Evolutionary conservation across 1,140 invertebrate species (phyloP).

Genomic region (Orussus abietinus): DNA sequence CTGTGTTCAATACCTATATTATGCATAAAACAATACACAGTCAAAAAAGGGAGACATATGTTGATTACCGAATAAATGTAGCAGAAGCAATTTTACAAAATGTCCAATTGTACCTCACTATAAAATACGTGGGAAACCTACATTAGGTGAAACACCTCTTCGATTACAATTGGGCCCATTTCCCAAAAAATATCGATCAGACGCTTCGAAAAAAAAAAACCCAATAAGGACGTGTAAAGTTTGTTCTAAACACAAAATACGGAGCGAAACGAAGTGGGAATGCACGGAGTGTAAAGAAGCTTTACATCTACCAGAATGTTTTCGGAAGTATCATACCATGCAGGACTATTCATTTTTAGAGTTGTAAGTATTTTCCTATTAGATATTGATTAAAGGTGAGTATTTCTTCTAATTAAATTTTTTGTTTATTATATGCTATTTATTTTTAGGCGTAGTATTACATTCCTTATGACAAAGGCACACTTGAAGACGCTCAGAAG

Average conservation of each 20-base stretch:
- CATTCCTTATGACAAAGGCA: slow-evolving; percentile 1
- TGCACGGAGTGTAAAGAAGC: slow-evolving; percentile 6
- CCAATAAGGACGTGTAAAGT: slow-evolving; percentile 6
- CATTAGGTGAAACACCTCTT: too few relatives aligned
- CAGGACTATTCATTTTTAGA: slow-evolving; percentile 9
- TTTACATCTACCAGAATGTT: slow-evolving; percentile 10
- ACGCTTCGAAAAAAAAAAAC: slow-evolving; percentile 4
- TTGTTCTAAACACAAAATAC: slow-evolving; percentile 5
- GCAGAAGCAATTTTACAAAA: too few relatives aligned
- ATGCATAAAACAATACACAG: slow-evolving; percentile 1
- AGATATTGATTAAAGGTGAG: slow-evolving; percentile 8
- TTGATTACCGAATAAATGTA: too few relatives aligned
- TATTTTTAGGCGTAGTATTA: slow-evolving; percentile 11
- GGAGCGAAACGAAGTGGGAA: slow-evolving; percentile 6
- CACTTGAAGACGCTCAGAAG: slow-evolving; percentile 2
- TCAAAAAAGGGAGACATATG: background rate
- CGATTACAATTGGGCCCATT: too few relatives aligned
- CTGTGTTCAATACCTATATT: slow-evolving; percentile 9
- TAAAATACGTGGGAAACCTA: too few relatives aligned
- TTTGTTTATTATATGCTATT: slow-evolving; percentile 11
- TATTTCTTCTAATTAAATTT: slow-evolving; percentile 11
- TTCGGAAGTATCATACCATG: slow-evolving; percentile 6
- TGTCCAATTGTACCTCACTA: too few relatives aligned
- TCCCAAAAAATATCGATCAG: too few relatives aligned
- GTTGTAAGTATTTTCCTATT: slow-evolving; percentile 10